Evolutionary conservation across 2,888 invertebrate genomes (phyloP).

Genomic region (Diarsia rubi): DNA sequence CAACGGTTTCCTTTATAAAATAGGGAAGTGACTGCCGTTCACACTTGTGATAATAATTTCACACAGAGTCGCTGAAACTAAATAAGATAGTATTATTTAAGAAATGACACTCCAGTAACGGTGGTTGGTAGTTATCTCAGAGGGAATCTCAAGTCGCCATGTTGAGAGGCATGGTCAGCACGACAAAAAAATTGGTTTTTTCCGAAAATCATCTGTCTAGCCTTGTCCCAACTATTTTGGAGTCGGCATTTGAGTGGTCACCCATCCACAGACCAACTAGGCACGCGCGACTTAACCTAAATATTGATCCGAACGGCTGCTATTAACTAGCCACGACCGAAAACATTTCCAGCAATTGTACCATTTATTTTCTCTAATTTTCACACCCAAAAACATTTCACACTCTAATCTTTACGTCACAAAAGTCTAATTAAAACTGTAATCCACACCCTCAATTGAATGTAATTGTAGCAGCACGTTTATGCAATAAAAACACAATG

Average conservation of each 20-base stretch:
- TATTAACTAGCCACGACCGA: not conserved
- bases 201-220: too few relatives aligned
- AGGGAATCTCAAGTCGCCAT: not conserved
- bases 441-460: constrained; percentile 60
- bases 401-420: constrained; percentile 37
- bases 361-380: constrained; percentile 4
- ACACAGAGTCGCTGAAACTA: not conserved
- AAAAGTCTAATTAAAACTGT: constrained; percentile 65
- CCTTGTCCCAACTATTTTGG: too few relatives aligned
- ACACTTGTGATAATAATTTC: not conserved
- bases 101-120: not conserved
- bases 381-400: constrained; percentile 28
- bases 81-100: not conserved
- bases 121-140: not conserved
- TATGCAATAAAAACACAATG: constrained; percentile 68
- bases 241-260: too few relatives aligned
- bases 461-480: constrained; percentile 68
- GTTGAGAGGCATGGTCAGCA: not conserved
- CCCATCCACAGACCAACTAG: too few relatives aligned
- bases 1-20: not conserved
- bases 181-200: too few relatives aligned
- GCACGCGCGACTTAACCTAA: too few relatives aligned
- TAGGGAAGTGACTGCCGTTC: not conserved
- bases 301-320: too few relatives aligned
- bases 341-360: not conserved